phyloP scores from a whole-genome alignment of 2,888 invertebrate genomes.

The Leptopilina myrica region DNA sequence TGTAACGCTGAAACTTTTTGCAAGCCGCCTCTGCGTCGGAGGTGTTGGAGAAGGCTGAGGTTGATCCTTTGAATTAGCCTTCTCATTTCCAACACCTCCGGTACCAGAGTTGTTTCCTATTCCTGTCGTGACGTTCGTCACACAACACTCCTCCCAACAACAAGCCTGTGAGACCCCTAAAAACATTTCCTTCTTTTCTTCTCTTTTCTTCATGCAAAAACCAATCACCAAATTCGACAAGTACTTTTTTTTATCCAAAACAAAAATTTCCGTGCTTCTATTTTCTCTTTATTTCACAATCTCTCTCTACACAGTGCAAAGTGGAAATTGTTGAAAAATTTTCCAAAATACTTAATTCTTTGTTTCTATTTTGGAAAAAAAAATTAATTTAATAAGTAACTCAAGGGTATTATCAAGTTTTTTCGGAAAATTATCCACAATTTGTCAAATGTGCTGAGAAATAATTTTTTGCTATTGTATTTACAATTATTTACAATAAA shows the following conservation, averaged over 20 bases:
- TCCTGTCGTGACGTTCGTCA: constrained; percentile 68
- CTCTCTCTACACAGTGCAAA: too few species aligned
- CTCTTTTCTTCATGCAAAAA: constrained; percentile 64
- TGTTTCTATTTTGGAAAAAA: neutral
- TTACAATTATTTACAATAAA: constrained; percentile 26
- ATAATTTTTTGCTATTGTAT: neutral
- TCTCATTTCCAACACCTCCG: constrained; percentile 71
- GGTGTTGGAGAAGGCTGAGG: constrained; percentile 86
- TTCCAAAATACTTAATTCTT: neutral
- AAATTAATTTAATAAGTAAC: too few species aligned
- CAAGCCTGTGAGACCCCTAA: constrained; percentile 75
- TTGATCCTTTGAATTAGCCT: constrained; percentile 70
- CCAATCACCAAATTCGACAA: constrained; percentile 60
- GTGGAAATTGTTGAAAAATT: too few species aligned
- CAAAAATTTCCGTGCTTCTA: neutral
- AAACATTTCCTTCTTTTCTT: constrained; percentile 62
- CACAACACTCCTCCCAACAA: constrained; percentile 76
- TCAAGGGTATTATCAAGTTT: too few species aligned
- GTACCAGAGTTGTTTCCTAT: constrained; percentile 63
- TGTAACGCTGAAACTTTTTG: constrained; percentile 94
- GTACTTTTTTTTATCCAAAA: neutral
- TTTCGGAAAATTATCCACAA: neutral
- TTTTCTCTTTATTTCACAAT: too few species aligned
- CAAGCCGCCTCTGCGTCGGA: constrained; percentile 91
- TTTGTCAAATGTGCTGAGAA: neutral